Percentiles rank a stretch among this genome's conserved stretches.
Conservation (phyloP, 2,113 vertebrate species). For the Stegastes partitus region DNA sequence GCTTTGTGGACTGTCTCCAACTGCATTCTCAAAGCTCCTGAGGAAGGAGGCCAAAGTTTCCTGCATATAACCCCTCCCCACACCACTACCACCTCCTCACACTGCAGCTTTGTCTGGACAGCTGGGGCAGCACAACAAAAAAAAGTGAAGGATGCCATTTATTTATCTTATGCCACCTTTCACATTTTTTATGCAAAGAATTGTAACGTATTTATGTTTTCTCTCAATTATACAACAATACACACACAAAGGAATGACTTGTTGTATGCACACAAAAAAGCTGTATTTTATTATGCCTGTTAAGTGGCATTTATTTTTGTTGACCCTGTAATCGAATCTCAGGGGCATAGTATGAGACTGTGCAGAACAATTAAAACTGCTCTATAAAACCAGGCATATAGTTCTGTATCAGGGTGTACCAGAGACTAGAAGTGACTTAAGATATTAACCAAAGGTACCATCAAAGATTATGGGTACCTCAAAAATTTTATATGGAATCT, state of each 20-base stretch:
- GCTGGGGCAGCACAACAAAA: conserved; percentile 32
- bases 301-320: not conserved
- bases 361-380: not conserved
- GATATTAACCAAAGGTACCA: not conserved
- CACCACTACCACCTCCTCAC: not conserved
- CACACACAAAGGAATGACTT: not conserved
- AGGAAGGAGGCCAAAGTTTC: conserved; percentile 76
- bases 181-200: no score
- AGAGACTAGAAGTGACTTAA: not conserved
- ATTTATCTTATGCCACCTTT: conserved; percentile 4
- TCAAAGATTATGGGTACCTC: not conserved
- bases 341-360: not conserved
- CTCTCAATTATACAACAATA: not conserved
- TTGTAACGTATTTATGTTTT: not conserved
- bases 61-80: conserved; percentile 36
- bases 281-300: not conserved
- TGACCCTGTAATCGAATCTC: conserved; percentile 2
- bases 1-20: conserved; percentile 59
- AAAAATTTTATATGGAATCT: not conserved
- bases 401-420: not conserved
- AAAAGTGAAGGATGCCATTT: conserved; percentile 24
- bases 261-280: not conserved
- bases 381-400: not conserved
- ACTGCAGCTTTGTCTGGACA: conserved; percentile 34
- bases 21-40: conserved; percentile 72